Evolutionary conservation across 2,888 invertebrate species (phyloP), one percentile per base, ranked within the genome.

Genomic region (Scelioninae gen. 2): DNA sequence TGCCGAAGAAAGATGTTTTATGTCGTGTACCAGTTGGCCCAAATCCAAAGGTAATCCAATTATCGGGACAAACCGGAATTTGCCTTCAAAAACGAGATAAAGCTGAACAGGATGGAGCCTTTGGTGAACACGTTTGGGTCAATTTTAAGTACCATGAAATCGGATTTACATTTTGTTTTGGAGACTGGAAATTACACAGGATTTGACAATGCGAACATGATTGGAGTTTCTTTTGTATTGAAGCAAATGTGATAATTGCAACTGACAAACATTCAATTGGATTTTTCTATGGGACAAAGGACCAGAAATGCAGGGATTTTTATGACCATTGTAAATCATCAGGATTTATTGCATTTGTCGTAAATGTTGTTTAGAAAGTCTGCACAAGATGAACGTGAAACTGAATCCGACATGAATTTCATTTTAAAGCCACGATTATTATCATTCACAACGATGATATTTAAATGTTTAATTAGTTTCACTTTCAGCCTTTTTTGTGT

Each of bases 341-440:
- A 5, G 28, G 57, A 58, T 58, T 58, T 58, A 45, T 58, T 33
- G 43, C 57, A 58, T 58, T 58, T 58, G 57, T 58, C 19, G 43
- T 45, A 13, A 58, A 43, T 18, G 39, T 39, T 41, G 45, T 58
- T 43, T 58, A 58, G 57, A 58, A 58, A 58, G 57, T 45, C 5
- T 11, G 5, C 10, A 35, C 9, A 13, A 53, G 39, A 39, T 22
- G 55, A 22, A 55, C 57, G 45, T 45, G 57, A 58, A 45, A 58
- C 45, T 13, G 33, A 58, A 43, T 28, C 57, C 39, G 7, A 25
- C 33, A 19, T 39, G 57, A 25, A 31, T 58, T 58, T 45, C 45
- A 33, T 45, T 58, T 43, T 33, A 45, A 45, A n/a, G 13, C 13
- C 19, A 2, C 15, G 19, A 53, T 31, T 41, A 53, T 53, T 55